Evolutionary conservation across 2,113 vertebrate species (phyloP).

Genomic region (Onychostoma macrolepis): DNA sequence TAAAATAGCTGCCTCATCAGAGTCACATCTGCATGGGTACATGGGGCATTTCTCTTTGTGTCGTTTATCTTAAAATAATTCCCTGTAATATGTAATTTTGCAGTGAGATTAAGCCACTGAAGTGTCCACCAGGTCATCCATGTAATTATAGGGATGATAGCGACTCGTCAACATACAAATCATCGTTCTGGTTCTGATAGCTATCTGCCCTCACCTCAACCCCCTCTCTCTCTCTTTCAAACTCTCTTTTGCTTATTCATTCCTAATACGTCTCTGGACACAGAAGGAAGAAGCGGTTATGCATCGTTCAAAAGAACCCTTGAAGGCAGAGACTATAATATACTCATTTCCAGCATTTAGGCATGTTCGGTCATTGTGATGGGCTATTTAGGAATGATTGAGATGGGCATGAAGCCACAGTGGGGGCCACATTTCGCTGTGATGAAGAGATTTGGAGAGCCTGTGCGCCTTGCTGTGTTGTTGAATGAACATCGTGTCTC

Average conservation of each 20-base stretch:
- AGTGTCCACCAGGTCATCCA: conserved; percentile 23
- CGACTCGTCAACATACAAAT: conserved; percentile 1
- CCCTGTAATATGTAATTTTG: neutral
- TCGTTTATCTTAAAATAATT: neutral
- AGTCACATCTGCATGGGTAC: conserved; percentile 6
- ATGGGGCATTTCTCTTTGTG: neutral
- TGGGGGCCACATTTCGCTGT: conserved; percentile 15
- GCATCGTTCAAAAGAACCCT: conserved; percentile 17
- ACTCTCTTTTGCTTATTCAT: neutral
- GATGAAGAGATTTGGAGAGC: conserved; percentile 30
- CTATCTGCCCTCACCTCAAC: conserved; percentile 20
- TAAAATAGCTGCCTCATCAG: conserved; percentile 9
- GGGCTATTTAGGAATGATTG: conserved; percentile 36
- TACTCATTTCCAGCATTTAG: conserved; percentile 36
- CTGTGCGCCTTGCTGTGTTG: neutral
- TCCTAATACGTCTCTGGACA: neutral
- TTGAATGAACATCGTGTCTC: conserved; percentile 1
- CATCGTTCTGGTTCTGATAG: neutral
- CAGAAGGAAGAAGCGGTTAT: neutral
- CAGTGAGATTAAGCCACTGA: neutral
- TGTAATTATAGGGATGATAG: conserved; percentile 18
- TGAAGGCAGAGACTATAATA: conserved; percentile 21
- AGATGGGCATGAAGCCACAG: neutral
- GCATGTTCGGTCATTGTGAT: conserved; percentile 17
- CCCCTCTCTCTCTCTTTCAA: neutral